A percentile compares a stretch with the other conserved stretches of the same genome.
Conservation (phyloP, 2,797 vertebrate genomes). For the Anabas testudineus region DNA sequence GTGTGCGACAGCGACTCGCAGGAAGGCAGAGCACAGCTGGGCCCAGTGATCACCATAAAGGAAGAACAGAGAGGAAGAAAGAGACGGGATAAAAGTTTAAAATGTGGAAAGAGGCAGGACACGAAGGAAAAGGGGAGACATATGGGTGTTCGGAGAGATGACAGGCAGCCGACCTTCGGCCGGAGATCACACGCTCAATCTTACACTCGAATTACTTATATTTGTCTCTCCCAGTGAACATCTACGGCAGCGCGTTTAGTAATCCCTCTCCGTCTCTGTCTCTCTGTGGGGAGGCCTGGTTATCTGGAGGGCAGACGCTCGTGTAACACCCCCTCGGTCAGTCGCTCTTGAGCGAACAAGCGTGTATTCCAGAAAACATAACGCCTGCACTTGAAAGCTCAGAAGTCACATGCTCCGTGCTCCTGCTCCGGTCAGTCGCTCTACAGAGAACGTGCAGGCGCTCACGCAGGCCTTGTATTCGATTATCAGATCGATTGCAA, state of each 20-base stretch:
- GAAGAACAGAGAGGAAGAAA: neutral
- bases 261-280: neutral
- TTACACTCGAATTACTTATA: slow-evolving; percentile 53
- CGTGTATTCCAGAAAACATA: neutral
- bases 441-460: neutral
- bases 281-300: neutral
- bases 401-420: neutral
- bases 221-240: slow-evolving; percentile 39
- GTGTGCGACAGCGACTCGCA: slow-evolving; percentile 50
- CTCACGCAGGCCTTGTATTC: neutral
- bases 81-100: slow-evolving; percentile 25
- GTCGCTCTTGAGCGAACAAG: neutral
- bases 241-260: slow-evolving; percentile 34
- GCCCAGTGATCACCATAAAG: slow-evolving; percentile 44
- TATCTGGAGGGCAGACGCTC: slow-evolving; percentile 1
- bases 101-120: neutral
- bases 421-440: neutral
- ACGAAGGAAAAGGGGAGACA: slow-evolving; percentile 26
- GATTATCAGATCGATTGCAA: too few species aligned
- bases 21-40: slow-evolving; percentile 30
- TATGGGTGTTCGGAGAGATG: slow-evolving; percentile 36
- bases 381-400: neutral
- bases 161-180: slow-evolving; percentile 55
- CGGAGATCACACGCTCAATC: slow-evolving; percentile 52
- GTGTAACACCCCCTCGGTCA: neutral